Conservation (phyloP, 2,888 invertebrate genomes). For the Rhaphigaster nebulosa region DNA sequence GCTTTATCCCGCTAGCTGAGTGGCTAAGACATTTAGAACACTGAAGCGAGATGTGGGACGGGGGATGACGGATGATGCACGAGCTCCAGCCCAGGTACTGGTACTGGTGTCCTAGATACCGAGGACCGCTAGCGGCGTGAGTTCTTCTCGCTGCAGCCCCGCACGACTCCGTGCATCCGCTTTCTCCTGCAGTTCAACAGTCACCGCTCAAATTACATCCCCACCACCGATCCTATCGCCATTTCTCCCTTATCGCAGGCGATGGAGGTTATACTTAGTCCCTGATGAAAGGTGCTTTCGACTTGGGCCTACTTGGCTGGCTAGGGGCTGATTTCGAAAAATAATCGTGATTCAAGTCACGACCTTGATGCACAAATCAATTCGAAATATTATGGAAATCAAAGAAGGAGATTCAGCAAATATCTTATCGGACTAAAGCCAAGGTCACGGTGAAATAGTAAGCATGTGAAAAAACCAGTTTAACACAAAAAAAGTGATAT, state of each 20-base stretch:
- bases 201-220: constrained; percentile 2
- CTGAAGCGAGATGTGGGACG: background rate
- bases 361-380: background rate
- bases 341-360: background rate
- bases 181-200: constrained; percentile 21
- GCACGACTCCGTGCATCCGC: background rate
- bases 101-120: background rate
- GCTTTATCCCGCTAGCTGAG: background rate
- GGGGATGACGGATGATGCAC: constrained; percentile 8
- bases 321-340: background rate
- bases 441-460: background rate
- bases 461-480: no score
- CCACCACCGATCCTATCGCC: background rate
- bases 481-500: no score
- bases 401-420: background rate
- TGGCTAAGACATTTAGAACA: background rate
- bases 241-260: background rate
- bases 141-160: background rate
- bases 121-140: background rate
- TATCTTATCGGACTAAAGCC: background rate
- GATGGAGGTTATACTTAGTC: constrained; percentile 11
- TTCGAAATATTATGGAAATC: background rate
- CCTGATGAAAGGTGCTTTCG: background rate
- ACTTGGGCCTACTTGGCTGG: background rate
- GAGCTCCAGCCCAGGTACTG: background rate